Base-by-base conservation (phyloP, 2,888 invertebrate species). In the Drosophila anomelani region DNA sequence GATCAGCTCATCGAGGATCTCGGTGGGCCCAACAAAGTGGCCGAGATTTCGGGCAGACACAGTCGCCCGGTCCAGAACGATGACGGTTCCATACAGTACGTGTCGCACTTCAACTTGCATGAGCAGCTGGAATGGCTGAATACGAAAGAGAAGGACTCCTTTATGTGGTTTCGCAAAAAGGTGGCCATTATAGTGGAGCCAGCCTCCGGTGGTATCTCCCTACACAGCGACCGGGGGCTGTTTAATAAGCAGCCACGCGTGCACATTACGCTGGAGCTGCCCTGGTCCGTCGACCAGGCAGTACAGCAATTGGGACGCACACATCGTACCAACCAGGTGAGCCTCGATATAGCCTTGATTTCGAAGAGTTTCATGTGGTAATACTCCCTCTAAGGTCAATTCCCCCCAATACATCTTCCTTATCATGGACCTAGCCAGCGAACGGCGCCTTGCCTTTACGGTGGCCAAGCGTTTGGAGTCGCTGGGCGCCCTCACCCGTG, bases 121-220 rank as follows among this genome's bases (percentile, higher is more conserved):
- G 98, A 98, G 46, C 98, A 99, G 1, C 94, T 99, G 36, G 99
- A 99, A 94, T 97, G 98, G 1, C 95, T 99, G 70, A 99, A 99
- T 93, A 94, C 99, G 66, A 98, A 98, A 1, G 97, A 97, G 93
- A 96, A 96, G 92, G 95, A 95, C 87, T 94, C 96, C 73, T 99
- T 99, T 93, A 99, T 99, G 99, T 29, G 29, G 29, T 97, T 98
- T 92, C 98, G 98, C 0, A 99, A 99, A 93, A 97, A 97, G 90
- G 97, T 99, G 32, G 99, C 99, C 38, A 99, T 99, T 88, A 99
- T 99, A 80, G 99, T 99, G 0, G 99, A 99, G 93, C 99, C 99
- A 0, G 99, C 99, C 7, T 98, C 98, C 80, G 98, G 98, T 79
- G 99, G 99, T 92, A 98, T 98, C 86, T 98, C 98, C 0, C 93